phyloP scores from a whole-genome alignment of 2,888 invertebrate genomes.

The Polymixis lichenea region DNA sequence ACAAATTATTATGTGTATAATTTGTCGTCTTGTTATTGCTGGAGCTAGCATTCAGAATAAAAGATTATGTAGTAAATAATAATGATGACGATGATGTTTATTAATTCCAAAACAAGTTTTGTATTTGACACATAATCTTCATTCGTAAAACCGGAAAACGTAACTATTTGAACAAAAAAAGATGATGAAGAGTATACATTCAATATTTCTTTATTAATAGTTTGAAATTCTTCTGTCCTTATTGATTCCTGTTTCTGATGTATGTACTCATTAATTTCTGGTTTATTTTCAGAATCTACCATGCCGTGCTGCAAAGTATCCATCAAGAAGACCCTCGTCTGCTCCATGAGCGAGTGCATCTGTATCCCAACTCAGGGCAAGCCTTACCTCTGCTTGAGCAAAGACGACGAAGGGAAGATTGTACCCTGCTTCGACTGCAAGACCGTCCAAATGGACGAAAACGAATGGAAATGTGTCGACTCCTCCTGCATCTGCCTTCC shows the following conservation, averaged over 20 bases:
- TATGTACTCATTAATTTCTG: neutral
- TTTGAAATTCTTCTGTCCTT: neutral
- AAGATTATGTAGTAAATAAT: slow-evolving; percentile 6
- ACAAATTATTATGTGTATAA: slow-evolving; percentile 5
- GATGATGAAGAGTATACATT: neutral
- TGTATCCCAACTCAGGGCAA: slow-evolving; percentile 70
- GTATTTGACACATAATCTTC: neutral
- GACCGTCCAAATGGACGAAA: slow-evolving; percentile 48
- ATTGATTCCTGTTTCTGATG: neutral
- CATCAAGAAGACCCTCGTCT: slow-evolving; percentile 65
- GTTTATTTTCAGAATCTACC: slow-evolving; percentile 41
- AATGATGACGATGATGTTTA: neutral
- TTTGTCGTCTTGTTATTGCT: neutral
- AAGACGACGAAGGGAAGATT: slow-evolving; percentile 60
- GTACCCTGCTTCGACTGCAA: slow-evolving; percentile 62
- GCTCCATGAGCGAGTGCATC: slow-evolving; percentile 71
- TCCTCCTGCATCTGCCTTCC: slow-evolving; percentile 65
- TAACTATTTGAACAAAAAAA: neutral
- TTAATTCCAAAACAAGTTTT: neutral
- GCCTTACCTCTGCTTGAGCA: slow-evolving; percentile 60
- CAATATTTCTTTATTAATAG: neutral
- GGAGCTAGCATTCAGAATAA: neutral
- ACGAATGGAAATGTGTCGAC: slow-evolving; percentile 58
- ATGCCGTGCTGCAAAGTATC: slow-evolving; percentile 77
- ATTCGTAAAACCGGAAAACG: neutral